Evolutionary conservation across 2,113 vertebrate genomes (phyloP).

Genomic region (Psephotus haematonotus): DNA sequence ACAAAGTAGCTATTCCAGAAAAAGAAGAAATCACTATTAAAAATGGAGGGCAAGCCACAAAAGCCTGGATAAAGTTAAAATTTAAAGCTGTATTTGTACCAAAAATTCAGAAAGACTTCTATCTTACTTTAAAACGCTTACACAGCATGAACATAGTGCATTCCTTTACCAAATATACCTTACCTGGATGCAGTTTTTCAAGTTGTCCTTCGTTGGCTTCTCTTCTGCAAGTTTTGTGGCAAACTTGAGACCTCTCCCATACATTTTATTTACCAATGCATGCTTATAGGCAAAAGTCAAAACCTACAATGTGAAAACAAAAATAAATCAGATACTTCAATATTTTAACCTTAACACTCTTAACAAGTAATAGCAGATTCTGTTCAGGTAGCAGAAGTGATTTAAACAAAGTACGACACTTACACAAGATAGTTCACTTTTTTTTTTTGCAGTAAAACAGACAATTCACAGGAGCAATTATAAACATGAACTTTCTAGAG

Average conservation of each 20-base stretch:
- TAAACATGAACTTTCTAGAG: background rate
- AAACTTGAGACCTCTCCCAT: slow-evolving; percentile 92
- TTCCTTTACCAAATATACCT: background rate
- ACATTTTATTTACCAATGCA: slow-evolving; percentile 93
- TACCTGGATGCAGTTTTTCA: slow-evolving; percentile 97
- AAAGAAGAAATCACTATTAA: background rate
- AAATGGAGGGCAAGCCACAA: background rate
- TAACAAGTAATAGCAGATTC: background rate
- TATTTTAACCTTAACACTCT: background rate
- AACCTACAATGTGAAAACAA: slow-evolving; percentile 76
- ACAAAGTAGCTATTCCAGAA: background rate
- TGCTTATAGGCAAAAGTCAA: slow-evolving; percentile 97
- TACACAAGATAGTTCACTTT: background rate
- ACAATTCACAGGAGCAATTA: background rate
- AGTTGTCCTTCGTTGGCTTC: slow-evolving; percentile 95
- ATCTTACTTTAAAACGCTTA: background rate
- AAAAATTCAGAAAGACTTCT: background rate
- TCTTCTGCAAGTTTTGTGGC: slow-evolving; percentile 95
- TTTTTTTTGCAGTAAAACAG: background rate
- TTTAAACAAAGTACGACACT: background rate
- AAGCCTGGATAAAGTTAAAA: background rate
- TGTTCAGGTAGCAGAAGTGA: background rate
- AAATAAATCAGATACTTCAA: background rate
- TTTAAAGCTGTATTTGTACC: background rate
- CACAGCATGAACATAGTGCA: fast-evolving